phyloP scores from a whole-genome alignment of 2,113 vertebrate genomes.

The Leucosticte australis region DNA sequence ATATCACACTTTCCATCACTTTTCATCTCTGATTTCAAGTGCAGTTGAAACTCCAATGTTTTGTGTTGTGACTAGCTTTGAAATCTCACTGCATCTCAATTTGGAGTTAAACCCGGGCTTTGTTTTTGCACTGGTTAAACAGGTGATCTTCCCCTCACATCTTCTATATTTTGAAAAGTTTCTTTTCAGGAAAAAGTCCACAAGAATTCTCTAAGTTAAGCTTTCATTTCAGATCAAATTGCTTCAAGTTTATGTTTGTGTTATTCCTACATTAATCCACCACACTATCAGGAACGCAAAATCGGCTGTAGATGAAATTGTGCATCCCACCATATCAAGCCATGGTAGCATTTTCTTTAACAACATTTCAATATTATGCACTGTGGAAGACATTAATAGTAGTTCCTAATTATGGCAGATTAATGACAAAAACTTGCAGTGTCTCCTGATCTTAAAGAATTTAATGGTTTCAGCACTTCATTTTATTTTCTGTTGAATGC shows the following conservation, averaged over 20 bases:
- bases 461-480: conserved; percentile 22
- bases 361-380: neutral
- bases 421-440: neutral
- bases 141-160: neutral
- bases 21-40: neutral
- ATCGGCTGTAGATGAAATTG: neutral
- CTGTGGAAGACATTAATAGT: neutral
- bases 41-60: neutral
- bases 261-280: neutral
- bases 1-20: neutral
- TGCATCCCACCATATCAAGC: neutral
- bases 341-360: neutral
- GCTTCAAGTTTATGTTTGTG: neutral
- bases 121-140: neutral
- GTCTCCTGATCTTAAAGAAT: neutral
- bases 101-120: neutral
- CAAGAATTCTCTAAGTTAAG: neutral
- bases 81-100: neutral
- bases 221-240: neutral
- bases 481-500: conserved; percentile 40
- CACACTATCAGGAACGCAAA: neutral
- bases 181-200: neutral
- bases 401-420: conserved; percentile 15
- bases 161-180: neutral
- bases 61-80: neutral